phyloP scores from a whole-genome alignment of 2,797 vertebrate species.

The Dallia pectoralis region DNA sequence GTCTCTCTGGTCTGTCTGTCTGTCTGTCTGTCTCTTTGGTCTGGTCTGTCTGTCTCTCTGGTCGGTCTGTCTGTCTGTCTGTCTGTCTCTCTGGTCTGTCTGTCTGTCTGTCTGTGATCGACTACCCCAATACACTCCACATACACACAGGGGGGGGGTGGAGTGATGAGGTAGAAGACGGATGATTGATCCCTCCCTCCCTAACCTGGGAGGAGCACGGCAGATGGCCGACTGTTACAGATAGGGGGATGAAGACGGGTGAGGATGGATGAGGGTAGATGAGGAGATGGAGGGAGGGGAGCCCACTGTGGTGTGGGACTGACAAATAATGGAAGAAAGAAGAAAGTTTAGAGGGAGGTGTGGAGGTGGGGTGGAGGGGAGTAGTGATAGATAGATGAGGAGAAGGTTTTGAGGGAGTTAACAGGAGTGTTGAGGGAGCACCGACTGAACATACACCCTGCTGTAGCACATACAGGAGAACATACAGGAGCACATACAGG shows the following conservation, averaged over 20 bases:
- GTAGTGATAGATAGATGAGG: too few relatives aligned
- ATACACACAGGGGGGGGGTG: constrained; percentile 20
- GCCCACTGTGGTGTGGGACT: constrained; percentile 27
- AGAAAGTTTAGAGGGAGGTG: background rate
- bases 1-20: too few relatives aligned
- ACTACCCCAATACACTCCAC: constrained; percentile 48
- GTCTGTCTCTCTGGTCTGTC: too few relatives aligned
- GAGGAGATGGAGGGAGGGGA: constrained; percentile 28
- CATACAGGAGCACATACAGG: constrained; percentile 59
- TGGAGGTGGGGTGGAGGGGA: background rate
- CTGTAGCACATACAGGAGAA: constrained; percentile 8
- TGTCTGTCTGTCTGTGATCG: constrained; percentile 41
- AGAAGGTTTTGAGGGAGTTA: too few relatives aligned
- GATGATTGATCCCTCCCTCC: constrained; percentile 45
- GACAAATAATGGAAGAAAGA: constrained; percentile 30
- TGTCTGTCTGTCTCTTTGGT: too few relatives aligned
- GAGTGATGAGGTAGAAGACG: constrained; percentile 25
- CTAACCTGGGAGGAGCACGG: constrained; percentile 20
- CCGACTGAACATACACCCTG: too few relatives aligned
- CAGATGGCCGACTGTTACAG: constrained; percentile 20
- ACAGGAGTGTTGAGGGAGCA: too few relatives aligned
- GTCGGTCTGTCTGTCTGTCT: too few relatives aligned
- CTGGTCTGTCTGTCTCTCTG: too few relatives aligned
- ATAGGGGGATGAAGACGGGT: background rate
- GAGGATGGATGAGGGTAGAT: constrained; percentile 10